Evolutionary conservation across 2,797 vertebrate genomes (phyloP).

Genomic region (Psittacula derbiana): DNA sequence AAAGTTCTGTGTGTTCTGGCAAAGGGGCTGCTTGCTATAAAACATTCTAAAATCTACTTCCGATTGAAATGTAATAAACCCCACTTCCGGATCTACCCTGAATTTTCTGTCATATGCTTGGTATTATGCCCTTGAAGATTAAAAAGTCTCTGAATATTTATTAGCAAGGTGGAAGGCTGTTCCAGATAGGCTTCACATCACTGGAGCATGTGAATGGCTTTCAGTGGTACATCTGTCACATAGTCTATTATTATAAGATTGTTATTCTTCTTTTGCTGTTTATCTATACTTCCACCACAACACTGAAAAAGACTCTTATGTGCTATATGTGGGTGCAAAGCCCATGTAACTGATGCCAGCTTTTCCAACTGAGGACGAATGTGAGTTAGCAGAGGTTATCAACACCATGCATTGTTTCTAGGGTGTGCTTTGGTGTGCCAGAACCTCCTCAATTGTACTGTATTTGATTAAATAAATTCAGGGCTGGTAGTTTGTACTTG

Average conservation of each 20-base stretch:
- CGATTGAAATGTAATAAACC: conserved; percentile 50
- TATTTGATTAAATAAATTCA: neutral
- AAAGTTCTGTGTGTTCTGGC: conserved; percentile 16
- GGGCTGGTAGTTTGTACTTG: neutral
- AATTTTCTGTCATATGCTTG: conserved; percentile 46
- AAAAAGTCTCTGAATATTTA: conserved; percentile 23
- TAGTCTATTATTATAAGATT: conserved; percentile 33
- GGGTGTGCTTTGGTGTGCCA: neutral
- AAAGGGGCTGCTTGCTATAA: neutral
- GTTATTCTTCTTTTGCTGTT: conserved; percentile 19
- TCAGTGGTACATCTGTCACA: neutral
- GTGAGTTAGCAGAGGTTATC: conserved; percentile 21
- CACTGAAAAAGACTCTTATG: conserved; percentile 4
- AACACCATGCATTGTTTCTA: neutral
- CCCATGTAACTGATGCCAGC: neutral
- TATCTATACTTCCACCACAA: conserved; percentile 46
- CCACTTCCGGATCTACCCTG: conserved; percentile 12
- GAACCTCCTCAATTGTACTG: neutral
- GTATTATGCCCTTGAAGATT: conserved; percentile 40
- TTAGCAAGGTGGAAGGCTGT: conserved; percentile 19
- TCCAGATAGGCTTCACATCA: neutral
- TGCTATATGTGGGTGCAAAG: neutral
- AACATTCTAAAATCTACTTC: conserved; percentile 4
- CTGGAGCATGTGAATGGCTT: conserved; percentile 3
- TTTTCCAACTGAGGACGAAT: neutral